Conservation (phyloP, 2,888 invertebrate species). For the Eumerus sabulonum region DNA sequence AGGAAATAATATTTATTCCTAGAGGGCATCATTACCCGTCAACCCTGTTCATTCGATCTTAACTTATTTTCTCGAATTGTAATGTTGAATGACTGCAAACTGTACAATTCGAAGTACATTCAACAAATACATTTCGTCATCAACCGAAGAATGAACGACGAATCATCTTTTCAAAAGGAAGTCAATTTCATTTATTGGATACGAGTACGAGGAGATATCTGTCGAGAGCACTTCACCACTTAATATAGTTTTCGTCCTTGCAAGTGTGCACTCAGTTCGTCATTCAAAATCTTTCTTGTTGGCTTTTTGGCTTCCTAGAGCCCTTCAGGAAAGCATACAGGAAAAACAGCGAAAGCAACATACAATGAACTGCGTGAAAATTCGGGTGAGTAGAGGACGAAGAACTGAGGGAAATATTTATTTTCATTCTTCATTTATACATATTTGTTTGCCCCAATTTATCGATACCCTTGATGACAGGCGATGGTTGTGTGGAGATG, state of each 20-base stretch:
- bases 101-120: conserved; percentile 22
- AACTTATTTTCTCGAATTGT: conserved; percentile 56
- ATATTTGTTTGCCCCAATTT: conserved; percentile 46
- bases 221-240: conserved; percentile 60
- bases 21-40: conserved; percentile 30
- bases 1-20: conserved; percentile 58
- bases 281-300: conserved; percentile 18
- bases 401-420: conserved; percentile 36
- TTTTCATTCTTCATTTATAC: conserved; percentile 43
- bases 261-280: conserved; percentile 37
- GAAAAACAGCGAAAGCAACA: conserved; percentile 1
- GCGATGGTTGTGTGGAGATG: conserved; percentile 7
- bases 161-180: conserved; percentile 42
- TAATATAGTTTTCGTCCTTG: conserved; percentile 37
- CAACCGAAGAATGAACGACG: conserved; percentile 8
- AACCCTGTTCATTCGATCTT: conserved; percentile 44
- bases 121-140: conserved; percentile 1
- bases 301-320: conserved; percentile 7
- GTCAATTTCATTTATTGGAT: conserved; percentile 65
- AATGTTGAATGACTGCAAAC: conserved; percentile 28
- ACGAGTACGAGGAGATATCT: conserved; percentile 20
- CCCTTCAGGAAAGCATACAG: not conserved
- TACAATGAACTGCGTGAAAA: not conserved
- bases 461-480: conserved; percentile 20
- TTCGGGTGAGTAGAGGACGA: not conserved